Conservation (phyloP, 2,113 vertebrate genomes). For the Saccopteryx leptura region DNA sequence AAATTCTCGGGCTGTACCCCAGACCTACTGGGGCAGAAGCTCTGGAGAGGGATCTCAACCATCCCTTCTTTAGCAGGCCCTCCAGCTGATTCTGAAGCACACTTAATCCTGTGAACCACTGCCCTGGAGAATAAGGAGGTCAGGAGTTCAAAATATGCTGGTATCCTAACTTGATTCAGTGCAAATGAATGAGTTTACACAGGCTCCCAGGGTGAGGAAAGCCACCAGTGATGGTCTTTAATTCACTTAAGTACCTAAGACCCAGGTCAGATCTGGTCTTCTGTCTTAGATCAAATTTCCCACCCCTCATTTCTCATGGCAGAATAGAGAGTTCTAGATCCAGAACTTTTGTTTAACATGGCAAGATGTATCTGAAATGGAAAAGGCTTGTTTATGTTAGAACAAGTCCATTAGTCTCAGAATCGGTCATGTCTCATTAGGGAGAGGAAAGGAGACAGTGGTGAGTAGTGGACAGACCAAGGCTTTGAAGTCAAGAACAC, state of each 20-base stretch:
- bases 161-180: background rate
- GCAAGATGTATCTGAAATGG: slow-evolving; percentile 20
- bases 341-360: slow-evolving; percentile 34
- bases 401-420: background rate
- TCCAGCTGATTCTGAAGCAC: background rate
- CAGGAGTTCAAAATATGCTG: background rate
- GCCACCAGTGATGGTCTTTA: background rate
- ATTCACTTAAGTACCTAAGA: background rate
- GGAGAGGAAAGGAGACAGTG: background rate
- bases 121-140: background rate
- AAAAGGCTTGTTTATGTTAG: slow-evolving; percentile 12
- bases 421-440: background rate
- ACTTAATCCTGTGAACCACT: background rate
- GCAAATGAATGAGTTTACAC: background rate
- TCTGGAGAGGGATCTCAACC: rapidly evolving
- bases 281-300: background rate
- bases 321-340: slow-evolving; percentile 33
- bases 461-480: background rate
- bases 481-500: background rate
- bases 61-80: background rate
- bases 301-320: background rate
- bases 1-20: background rate
- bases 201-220: background rate
- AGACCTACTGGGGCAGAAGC: background rate
- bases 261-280: background rate